These are phyloP conservation scores for Euzetes globulus DNA, from an alignment of 2,888 invertebrate genomes.

Conservation along the genomic window DNA sequence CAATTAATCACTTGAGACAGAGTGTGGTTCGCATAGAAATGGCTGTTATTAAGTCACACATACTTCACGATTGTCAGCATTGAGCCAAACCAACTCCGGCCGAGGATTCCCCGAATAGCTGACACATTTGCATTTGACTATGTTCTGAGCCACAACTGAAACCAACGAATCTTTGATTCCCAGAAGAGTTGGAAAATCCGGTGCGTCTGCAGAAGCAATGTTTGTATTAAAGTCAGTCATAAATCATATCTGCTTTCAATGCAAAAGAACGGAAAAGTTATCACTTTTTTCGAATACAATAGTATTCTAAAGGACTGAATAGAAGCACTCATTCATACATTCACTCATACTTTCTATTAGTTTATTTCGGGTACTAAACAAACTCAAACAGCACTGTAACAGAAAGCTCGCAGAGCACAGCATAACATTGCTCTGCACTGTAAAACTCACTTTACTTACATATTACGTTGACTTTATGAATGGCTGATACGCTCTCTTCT, in stretches of 20 bases:
- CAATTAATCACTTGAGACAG: conserved; percentile 22
- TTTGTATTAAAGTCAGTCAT: conserved; percentile 28
- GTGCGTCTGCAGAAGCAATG: conserved; percentile 38
- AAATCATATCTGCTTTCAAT: conserved; percentile 27
- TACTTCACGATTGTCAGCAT: conserved; percentile 39
- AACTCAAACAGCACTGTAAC: not conserved
- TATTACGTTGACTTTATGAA: conserved; percentile 40
- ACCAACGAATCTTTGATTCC: conserved; percentile 37
- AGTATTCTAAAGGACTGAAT: conserved; percentile 8
- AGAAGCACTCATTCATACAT: conserved; percentile 29
- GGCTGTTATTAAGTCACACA: conserved; percentile 7
- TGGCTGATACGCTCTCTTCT: conserved; percentile 39
- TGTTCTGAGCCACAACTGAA: conserved; percentile 37
- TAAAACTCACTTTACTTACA: conserved; percentile 38
- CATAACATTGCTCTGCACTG: not conserved
- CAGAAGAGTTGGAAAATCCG: conserved; percentile 39
- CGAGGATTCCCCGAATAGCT: conserved; percentile 40
- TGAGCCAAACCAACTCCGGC: conserved; percentile 40
- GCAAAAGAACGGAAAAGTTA: conserved; percentile 19
- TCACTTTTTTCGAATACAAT: conserved; percentile 30
- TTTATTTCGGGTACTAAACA: not conserved
- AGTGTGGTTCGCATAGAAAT: conserved; percentile 20
- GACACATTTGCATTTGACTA: conserved; percentile 41
- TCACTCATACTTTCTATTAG: not conserved
- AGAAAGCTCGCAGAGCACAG: no score